A percentile compares a stretch with the other conserved stretches of the same genome.
phyloP scores from a whole-genome alignment of 2,888 invertebrate species.

The Gryllus longicercus region DNA sequence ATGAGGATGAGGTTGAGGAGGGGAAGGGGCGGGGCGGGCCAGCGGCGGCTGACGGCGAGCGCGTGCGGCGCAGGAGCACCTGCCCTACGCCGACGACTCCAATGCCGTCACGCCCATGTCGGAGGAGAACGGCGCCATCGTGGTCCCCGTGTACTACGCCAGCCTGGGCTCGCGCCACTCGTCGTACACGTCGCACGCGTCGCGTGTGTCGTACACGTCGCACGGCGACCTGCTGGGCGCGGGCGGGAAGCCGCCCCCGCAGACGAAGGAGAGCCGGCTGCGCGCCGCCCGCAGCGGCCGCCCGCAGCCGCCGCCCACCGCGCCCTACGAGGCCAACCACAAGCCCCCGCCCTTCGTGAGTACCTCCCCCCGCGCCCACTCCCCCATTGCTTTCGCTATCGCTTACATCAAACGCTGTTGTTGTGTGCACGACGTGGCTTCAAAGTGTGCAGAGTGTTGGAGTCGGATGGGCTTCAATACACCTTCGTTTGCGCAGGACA shows the following conservation, averaged over 20 bases:
- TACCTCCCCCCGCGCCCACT: background rate
- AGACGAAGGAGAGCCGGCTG: conserved; percentile 84
- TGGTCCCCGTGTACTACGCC: conserved; percentile 85
- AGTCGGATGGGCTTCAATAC: too few relatives aligned
- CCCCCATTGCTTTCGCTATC: too few relatives aligned
- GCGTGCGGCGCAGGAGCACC: conserved; percentile 61
- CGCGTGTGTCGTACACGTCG: conserved; percentile 88
- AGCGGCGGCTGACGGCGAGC: background rate
- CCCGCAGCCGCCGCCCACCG: background rate
- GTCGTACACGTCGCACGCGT: conserved; percentile 93
- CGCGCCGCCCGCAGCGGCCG: conserved; percentile 68
- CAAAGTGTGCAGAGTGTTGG: too few relatives aligned
- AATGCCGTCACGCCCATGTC: conserved; percentile 97
- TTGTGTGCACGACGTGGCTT: too few relatives aligned
- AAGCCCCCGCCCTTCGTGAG: conserved; percentile 42
- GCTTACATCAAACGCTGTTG: too few relatives aligned
- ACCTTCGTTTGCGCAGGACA: conserved; percentile 56
- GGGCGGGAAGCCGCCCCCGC: conserved; percentile 55
- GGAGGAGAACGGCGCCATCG: conserved; percentile 93
- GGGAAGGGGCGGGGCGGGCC: background rate
- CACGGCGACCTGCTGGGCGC: conserved; percentile 83
- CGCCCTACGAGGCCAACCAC: conserved; percentile 43
- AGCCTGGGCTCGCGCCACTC: conserved; percentile 89
- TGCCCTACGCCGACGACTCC: conserved; percentile 96
- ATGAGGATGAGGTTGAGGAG: background rate